phyloP scores from a whole-genome alignment of 92 coral and sea anemone species.

The Porites rus region DNA sequence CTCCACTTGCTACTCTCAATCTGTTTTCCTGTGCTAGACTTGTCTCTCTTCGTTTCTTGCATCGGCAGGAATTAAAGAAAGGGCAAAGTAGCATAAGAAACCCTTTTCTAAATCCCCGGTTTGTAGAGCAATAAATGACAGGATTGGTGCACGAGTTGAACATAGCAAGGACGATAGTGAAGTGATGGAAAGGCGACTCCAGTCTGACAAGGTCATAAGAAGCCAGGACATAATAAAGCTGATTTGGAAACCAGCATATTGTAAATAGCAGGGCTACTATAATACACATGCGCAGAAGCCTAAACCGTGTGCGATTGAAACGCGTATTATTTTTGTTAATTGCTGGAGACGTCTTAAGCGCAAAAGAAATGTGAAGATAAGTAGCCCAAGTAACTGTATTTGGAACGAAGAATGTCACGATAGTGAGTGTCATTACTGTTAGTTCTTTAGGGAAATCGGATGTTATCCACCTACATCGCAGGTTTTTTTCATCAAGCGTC shows the following conservation, averaged over 20 bases:
- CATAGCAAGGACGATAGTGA: constrained; percentile 76
- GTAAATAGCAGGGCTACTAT: constrained; percentile 72
- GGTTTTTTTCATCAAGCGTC: constrained; percentile 52
- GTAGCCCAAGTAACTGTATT: constrained; percentile 72
- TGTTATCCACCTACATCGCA: constrained; percentile 56
- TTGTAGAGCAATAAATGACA: constrained; percentile 72
- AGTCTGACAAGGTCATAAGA: constrained; percentile 49
- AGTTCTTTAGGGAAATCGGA: constrained; percentile 14
- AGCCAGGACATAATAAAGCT: constrained; percentile 70
- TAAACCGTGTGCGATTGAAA: constrained; percentile 24
- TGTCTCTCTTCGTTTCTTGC: too few species aligned
- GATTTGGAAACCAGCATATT: constrained; percentile 90
- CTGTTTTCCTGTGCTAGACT: too few species aligned
- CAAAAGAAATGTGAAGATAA: constrained; percentile 60
- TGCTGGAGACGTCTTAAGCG: constrained; percentile 50
- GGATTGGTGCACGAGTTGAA: constrained; percentile 82
- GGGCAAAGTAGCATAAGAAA: constrained; percentile 12
- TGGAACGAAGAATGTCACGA: constrained; percentile 78
- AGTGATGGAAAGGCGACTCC: constrained; percentile 72
- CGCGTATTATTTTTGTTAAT: constrained; percentile 17
- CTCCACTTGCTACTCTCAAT: too few species aligned
- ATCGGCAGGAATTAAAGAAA: too few species aligned
- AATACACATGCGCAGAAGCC: constrained; percentile 72
- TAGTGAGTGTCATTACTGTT: constrained; percentile 19
- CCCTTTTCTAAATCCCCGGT: constrained; percentile 65